Conservation (phyloP, 64 coral and sea anemone genomes). For the Hydrozoanthus tunicans region DNA sequence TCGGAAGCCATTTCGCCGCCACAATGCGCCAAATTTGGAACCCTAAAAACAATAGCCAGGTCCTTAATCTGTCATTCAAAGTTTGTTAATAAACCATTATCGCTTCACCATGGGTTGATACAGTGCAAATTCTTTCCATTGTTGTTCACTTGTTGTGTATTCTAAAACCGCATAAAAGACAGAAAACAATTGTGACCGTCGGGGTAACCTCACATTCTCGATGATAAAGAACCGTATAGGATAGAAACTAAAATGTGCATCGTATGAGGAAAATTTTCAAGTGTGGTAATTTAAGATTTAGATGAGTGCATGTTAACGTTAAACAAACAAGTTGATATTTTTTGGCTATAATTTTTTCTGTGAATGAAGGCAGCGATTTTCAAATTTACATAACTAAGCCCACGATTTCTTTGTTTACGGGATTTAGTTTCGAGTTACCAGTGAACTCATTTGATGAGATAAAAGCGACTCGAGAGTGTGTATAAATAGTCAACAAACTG, state of each 20-base stretch:
- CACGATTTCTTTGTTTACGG: slow-evolving; percentile 28
- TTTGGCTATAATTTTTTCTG: not conserved
- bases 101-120: slow-evolving; percentile 35
- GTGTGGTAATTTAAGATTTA: slow-evolving; percentile 21
- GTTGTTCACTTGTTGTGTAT: slow-evolving; percentile 43
- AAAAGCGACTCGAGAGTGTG: slow-evolving; percentile 24
- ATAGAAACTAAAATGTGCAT: not conserved
- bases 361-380: slow-evolving; percentile 23
- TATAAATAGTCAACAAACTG: slow-evolving; percentile 45
- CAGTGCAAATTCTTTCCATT: slow-evolving; percentile 50
- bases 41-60: slow-evolving; percentile 29
- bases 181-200: slow-evolving; percentile 9
- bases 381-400: slow-evolving; percentile 63
- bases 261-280: not conserved
- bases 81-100: slow-evolving; percentile 73
- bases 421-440: slow-evolving; percentile 36
- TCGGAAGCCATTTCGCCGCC: slow-evolving; percentile 51
- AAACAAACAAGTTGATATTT: slow-evolving; percentile 41
- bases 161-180: slow-evolving; percentile 10
- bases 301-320: slow-evolving; percentile 37
- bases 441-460: slow-evolving; percentile 31
- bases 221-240: not conserved
- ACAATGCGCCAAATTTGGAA: slow-evolving; percentile 64
- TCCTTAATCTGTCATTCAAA: slow-evolving; percentile 69
- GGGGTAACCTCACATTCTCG: not conserved